Base-by-base conservation (phyloP, 2,113 vertebrate species). In the Morone saxatilis region DNA sequence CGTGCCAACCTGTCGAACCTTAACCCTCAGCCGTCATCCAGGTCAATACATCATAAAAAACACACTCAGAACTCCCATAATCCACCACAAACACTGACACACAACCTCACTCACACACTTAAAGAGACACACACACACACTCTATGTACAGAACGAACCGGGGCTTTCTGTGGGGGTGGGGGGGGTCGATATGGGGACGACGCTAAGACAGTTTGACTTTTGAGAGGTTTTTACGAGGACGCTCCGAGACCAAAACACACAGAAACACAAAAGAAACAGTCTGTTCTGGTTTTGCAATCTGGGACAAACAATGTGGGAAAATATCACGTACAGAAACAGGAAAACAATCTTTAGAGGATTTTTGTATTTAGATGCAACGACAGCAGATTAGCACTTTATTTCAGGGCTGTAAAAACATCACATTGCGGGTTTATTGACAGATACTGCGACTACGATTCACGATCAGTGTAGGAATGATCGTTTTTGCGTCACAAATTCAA, bases 41-140 rank as follows among this genome's bases (percentile, higher is more conserved):
- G 19, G 47, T 45, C 86, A 6, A 83, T 81, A 50, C 66, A 69
- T 87, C 86, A 78, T 59, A 71, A n/a, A 60, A 53, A 74, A 31
- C 13, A 50, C 56, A 50, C 73, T 69, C 43, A 31, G 4, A 59
- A 40, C 59, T 48, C 86, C 74, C 82, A 85, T 75, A 77, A 88
- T 80, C 51, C 72, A 60, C 60, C 80, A 50, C 80, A 51, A 56
- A 70, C 51, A 19, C 6, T 40, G 50, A 73, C 89, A 68, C 73
- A 73, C 85, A 38, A 88, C 61, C 60, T 47, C 8, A 45, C 19
- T 51, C 61, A 41, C 17, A 51, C 17, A 5, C 53, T 74, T 3
- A 7, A 59, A 47, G 50, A 54, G 3, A 68, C 51, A 70, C 31
- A 2, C 31, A 70, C 7, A 71, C 19, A 50, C 51, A 43, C 68